phyloP scores from a whole-genome alignment of 2,888 invertebrate genomes.

The Chloromyia formosa region DNA sequence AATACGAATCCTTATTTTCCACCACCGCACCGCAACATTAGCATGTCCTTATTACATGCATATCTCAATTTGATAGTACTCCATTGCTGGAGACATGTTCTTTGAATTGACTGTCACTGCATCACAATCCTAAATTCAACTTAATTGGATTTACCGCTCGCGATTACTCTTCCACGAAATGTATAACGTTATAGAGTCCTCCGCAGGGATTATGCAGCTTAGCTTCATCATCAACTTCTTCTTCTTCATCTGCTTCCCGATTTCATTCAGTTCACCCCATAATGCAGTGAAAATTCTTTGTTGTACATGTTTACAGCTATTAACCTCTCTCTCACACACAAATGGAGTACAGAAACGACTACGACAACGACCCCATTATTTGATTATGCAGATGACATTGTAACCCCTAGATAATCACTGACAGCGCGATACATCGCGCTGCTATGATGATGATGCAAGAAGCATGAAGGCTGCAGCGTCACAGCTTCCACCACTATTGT shows the following conservation, averaged over 20 bases:
- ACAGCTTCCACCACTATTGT: background rate
- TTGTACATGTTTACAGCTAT: conserved; percentile 31
- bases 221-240: background rate
- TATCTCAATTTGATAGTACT: background rate
- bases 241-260: background rate
- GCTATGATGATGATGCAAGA: background rate
- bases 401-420: conserved; percentile 1
- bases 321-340: background rate
- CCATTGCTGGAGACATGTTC: background rate
- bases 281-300: background rate
- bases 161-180: background rate
- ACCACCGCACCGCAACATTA: no score
- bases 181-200: background rate
- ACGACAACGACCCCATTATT: conserved; percentile 17
- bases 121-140: background rate
- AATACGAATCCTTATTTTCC: no score
- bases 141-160: conserved; percentile 20
- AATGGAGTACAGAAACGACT: background rate
- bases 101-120: conserved; percentile 1
- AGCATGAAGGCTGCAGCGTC: conserved; percentile 2
- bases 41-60: background rate
- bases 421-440: background rate
- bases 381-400: conserved; percentile 34
- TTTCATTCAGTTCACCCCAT: background rate
- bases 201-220: background rate